Evolutionary conservation across 1,140 invertebrate species (phyloP).

Genomic region (Prorops nasuta): DNA sequence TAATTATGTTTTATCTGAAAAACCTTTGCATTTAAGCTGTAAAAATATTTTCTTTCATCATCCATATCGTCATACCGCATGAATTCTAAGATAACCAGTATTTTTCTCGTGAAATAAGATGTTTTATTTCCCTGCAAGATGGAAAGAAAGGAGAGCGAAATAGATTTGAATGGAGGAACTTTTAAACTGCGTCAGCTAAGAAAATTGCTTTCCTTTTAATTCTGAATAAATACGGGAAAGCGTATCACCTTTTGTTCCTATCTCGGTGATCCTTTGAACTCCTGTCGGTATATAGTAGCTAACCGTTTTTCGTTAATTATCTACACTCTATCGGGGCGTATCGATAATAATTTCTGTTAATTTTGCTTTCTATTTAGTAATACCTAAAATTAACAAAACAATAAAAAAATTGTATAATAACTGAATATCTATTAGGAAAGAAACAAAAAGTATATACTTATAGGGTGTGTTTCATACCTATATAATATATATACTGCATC

Average conservation of each 20-base stretch:
- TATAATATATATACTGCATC: too few relatives aligned
- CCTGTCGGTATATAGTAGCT: conserved; percentile 31
- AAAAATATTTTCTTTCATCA: conserved; percentile 25
- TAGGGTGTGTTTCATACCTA: too few relatives aligned
- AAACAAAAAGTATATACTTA: too few relatives aligned
- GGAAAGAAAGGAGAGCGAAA: not conserved
- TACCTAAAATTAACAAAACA: too few relatives aligned
- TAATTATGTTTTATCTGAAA: too few relatives aligned
- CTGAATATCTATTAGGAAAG: too few relatives aligned
- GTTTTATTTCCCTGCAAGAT: conserved; percentile 26
- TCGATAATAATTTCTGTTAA: too few relatives aligned
- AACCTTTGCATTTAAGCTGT: conserved; percentile 23
- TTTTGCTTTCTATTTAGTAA: too few relatives aligned
- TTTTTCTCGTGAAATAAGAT: conserved; percentile 10
- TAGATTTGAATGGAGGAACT: not conserved
- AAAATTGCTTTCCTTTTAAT: conserved; percentile 39
- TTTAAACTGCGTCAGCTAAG: conserved; percentile 8
- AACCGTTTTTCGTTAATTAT: too few relatives aligned
- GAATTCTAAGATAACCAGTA: conserved; percentile 26
- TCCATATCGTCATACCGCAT: conserved; percentile 28
- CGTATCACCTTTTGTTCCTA: conserved; percentile 24
- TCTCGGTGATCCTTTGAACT: conserved; percentile 24
- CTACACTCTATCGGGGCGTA: too few relatives aligned
- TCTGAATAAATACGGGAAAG: conserved; percentile 29
- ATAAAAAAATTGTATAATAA: too few relatives aligned